Percentiles rank a stretch among this genome's conserved stretches.
phyloP scores from a whole-genome alignment of 1,140 invertebrate species.

The Brachionus calyciflorus region DNA sequence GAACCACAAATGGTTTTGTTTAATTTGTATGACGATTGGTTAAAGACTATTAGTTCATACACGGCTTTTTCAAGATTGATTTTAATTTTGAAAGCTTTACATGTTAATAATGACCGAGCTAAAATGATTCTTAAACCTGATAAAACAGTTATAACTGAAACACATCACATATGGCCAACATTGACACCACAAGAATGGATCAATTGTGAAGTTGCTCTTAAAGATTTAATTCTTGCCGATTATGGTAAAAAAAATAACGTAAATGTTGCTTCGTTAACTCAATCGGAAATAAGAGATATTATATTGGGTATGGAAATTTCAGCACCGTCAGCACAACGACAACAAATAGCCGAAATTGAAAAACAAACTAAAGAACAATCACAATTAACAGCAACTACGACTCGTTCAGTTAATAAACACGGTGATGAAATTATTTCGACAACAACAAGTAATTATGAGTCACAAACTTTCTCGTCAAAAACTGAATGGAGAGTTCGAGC shows the following conservation, averaged over 20 bases:
- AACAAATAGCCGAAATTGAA: conserved; percentile 99
- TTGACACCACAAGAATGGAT: conserved; percentile 98
- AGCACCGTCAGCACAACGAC: conserved; percentile 92
- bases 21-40: conserved; percentile 98
- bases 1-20: conserved; percentile 99
- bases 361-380: conserved; percentile 94
- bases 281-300: conserved; percentile 97
- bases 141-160: conserved; percentile 95
- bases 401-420: conserved; percentile 95
- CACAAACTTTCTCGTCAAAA: conserved; percentile 93
- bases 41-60: conserved; percentile 69
- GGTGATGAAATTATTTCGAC: conserved; percentile 99
- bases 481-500: conserved; percentile 98
- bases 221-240: conserved; percentile 96
- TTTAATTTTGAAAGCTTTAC: conserved; percentile 88
- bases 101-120: conserved; percentile 97
- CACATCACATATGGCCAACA: conserved; percentile 99
- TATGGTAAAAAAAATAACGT: conserved; percentile 99
- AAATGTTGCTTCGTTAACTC: conserved; percentile 94
- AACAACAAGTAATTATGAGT: conserved; percentile 98
- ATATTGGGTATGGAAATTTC: conserved; percentile 99
- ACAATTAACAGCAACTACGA: conserved; percentile 94
- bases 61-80: conserved; percentile 93
- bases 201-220: conserved; percentile 89
- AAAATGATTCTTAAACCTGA: conserved; percentile 98